Evolutionary conservation across 1,140 invertebrate species (phyloP), one percentile per base, ranked within the genome.

Genomic region (Bombyx mori): DNA sequence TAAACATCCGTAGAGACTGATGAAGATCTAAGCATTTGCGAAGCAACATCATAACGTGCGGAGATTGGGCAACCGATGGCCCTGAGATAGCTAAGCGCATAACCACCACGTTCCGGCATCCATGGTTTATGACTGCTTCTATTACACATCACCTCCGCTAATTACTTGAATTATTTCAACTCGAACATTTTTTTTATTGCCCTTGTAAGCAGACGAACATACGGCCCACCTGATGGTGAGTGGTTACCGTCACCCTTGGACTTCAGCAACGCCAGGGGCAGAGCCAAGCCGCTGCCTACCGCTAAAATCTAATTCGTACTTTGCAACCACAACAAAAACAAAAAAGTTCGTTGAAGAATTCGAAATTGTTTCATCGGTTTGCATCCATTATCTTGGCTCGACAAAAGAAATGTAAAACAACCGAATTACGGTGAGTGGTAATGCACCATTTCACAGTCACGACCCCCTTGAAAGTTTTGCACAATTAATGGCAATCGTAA

Each of bases 361-460:
- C 49, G 57, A 69, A 68, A 61, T 54, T 54, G 43, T 54, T 55
- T 61, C 61, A 69, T 57, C 60, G 65, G 63, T 73, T 73, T 75
- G 63, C 64, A 67, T 69, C 67, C 62, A 73, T 79, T 75, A 73
- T 35, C 26, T 63, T 57, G 57, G 42, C 58, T 51, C 5, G 18
- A 54, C 50, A 56, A 73, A 65, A 72, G 66, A 77, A 73, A 70
- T 49, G 47, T 60, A 58, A 59, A 73, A 72, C 63, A 73, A 64
- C 69, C 66, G 62, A 69, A 77, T 76, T 76, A 74, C 47, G 22
- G 54, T 57, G 51, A 63, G 54, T 54, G 56, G 69, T 80, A 82
- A 79, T 77, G 71, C 75, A 81, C 74, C 74, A 83, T 82, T 81
- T 80, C 79, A 77, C 69, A 77, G 78, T 82, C 79, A 81, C 80